Evolutionary conservation across 2,113 vertebrate genomes (phyloP).

Genomic region (Xyliphius kryptos): DNA sequence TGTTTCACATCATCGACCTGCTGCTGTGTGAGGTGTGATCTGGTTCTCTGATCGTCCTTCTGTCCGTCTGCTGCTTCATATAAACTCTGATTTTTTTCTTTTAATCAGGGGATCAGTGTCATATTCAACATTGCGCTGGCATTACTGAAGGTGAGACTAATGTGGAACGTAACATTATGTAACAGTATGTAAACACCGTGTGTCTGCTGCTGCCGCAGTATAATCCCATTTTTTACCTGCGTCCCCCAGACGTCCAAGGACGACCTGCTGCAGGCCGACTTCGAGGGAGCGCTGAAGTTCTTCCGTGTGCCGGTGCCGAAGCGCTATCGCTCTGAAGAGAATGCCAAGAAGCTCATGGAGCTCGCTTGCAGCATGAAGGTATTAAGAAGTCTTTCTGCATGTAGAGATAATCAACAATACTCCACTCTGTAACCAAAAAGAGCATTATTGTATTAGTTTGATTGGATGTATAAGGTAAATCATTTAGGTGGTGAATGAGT

Average conservation of each 20-base stretch:
- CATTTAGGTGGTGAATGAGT: background rate
- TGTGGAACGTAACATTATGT: no score
- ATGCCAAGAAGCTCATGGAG: constrained; percentile 97
- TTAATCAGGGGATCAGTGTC: constrained; percentile 89
- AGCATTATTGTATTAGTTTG: no score
- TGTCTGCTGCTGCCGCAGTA: background rate
- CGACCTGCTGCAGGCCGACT: constrained; percentile 89
- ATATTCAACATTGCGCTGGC: constrained; percentile 97
- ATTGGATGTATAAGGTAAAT: no score
- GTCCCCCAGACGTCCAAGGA: constrained; percentile 85
- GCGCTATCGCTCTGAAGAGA: constrained; percentile 95
- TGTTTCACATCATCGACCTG: constrained; percentile 99
- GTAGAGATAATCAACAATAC: no score
- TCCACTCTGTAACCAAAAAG: no score
- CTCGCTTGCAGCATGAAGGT: constrained; percentile 97
- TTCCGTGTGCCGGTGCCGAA: constrained; percentile 97
- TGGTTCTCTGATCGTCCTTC: background rate
- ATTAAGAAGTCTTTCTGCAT: constrained; percentile 36
- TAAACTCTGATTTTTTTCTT: background rate
- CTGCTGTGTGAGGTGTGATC: constrained; percentile 86
- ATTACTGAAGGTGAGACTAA: constrained; percentile 85
- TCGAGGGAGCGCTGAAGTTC: constrained; percentile 95
- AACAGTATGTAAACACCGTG: background rate
- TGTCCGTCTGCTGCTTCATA: background rate
- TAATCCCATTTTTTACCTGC: background rate